Percentiles rank a stretch among this genome's conserved stretches.
These are phyloP conservation scores for Bagarius yarrelli DNA, from an alignment of 2,113 vertebrate species.

Conservation along the genomic window DNA sequence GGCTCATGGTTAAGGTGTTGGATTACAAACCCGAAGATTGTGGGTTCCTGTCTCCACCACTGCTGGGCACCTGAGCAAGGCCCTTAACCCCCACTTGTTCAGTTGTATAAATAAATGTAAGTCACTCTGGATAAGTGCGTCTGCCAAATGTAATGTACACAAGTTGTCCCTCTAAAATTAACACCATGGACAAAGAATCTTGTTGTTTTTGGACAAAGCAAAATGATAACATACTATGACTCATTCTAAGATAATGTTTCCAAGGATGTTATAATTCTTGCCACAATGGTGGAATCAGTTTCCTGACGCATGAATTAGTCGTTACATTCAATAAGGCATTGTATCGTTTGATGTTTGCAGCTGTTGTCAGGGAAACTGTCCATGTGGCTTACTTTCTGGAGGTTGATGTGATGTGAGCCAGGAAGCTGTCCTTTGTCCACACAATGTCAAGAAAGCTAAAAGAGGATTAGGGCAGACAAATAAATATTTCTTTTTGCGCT, in stretches of 20 bases:
- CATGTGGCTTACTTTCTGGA: conserved; percentile 38
- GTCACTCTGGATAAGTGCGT: too few relatives aligned
- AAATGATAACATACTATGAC: conserved; percentile 46
- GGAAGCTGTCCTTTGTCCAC: conserved; percentile 43
- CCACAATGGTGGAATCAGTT: conserved; percentile 48
- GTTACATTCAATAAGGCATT: conserved; percentile 50
- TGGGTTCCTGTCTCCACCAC: too few relatives aligned
- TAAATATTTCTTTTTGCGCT: conserved; percentile 6
- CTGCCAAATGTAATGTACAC: too few relatives aligned
- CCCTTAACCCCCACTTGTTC: too few relatives aligned
- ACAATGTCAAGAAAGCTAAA: conserved; percentile 29
- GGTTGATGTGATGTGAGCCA: conserved; percentile 39
- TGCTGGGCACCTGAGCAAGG: too few relatives aligned
- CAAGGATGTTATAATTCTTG: conserved; percentile 55
- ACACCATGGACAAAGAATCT: conserved; percentile 10
- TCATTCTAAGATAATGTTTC: conserved; percentile 39
- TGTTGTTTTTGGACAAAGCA: conserved; percentile 3
- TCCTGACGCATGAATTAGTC: conserved; percentile 45
- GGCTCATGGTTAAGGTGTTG: too few relatives aligned
- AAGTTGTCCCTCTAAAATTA: too few relatives aligned
- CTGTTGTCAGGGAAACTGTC: conserved; percentile 52
- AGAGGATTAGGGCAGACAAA: conserved; percentile 38
- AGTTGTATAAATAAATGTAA: too few relatives aligned
- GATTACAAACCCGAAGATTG: too few relatives aligned
- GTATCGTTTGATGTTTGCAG: conserved; percentile 55